Conservation (phyloP, 2,113 vertebrate genomes). For the Motacilla alba region DNA sequence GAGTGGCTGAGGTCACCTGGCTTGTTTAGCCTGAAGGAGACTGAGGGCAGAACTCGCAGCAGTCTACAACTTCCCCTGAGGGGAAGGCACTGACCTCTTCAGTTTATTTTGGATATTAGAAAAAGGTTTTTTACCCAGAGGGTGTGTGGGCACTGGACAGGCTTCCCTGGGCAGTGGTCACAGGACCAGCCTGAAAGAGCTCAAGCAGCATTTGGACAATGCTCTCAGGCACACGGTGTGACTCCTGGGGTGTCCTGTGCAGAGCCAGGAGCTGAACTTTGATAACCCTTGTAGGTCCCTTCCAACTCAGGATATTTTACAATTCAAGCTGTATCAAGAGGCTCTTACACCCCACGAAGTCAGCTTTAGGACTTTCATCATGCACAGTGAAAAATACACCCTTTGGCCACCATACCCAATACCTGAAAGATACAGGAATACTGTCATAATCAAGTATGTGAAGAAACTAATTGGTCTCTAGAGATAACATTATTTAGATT, state of each 20-base stretch:
- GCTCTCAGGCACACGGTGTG: neutral
- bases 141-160: rapidly evolving
- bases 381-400: neutral
- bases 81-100: neutral
- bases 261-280: neutral
- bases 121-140: neutral
- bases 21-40: neutral
- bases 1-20: neutral
- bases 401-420: neutral
- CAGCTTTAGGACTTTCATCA: neutral
- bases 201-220: neutral
- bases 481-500: neutral
- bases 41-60: neutral
- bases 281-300: neutral
- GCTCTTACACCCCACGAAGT: neutral
- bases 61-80: neutral
- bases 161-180: neutral
- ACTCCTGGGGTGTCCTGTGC: no score
- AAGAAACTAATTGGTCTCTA: neutral
- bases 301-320: neutral
- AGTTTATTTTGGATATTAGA: neutral
- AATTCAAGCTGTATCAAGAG: neutral
- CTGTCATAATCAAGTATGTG: neutral
- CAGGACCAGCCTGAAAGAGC: neutral
- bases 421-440: neutral